Percentiles rank a stretch among this genome's conserved stretches.
Conservation (phyloP, 2,888 invertebrate genomes). For the Mesoligia furuncula region DNA sequence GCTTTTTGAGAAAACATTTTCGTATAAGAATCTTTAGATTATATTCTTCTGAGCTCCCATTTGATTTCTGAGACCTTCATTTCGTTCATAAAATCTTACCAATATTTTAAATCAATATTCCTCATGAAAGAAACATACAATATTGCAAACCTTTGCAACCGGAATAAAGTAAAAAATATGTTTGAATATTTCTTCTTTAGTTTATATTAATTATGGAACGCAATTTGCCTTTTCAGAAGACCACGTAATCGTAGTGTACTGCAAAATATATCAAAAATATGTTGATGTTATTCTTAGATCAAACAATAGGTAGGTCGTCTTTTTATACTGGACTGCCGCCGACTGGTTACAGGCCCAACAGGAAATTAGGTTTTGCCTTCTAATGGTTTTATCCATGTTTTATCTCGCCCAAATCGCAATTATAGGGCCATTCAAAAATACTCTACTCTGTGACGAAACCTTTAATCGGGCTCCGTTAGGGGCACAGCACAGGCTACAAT, state of each 20-base stretch:
- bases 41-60: neutral
- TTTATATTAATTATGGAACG: constrained; percentile 4
- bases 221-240: constrained; percentile 9
- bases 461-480: neutral
- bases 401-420: neutral
- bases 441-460: no score
- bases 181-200: neutral
- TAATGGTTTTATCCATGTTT: neutral
- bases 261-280: neutral
- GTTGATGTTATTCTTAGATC: neutral
- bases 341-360: neutral
- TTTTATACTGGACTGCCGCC: neutral
- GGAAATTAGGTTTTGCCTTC: neutral
- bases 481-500: no score
- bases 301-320: neutral
- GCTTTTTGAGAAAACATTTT: neutral
- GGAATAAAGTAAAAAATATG: neutral
- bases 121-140: neutral
- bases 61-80: neutral
- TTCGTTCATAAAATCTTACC: neutral
- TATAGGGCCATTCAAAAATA: no score
- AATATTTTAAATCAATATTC: neutral
- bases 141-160: neutral
- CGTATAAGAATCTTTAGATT: neutral
- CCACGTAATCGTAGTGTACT: constrained; percentile 18